Evolutionary conservation across 2,113 vertebrate genomes (phyloP).

Genomic region (Erythrolamprus reginae): DNA sequence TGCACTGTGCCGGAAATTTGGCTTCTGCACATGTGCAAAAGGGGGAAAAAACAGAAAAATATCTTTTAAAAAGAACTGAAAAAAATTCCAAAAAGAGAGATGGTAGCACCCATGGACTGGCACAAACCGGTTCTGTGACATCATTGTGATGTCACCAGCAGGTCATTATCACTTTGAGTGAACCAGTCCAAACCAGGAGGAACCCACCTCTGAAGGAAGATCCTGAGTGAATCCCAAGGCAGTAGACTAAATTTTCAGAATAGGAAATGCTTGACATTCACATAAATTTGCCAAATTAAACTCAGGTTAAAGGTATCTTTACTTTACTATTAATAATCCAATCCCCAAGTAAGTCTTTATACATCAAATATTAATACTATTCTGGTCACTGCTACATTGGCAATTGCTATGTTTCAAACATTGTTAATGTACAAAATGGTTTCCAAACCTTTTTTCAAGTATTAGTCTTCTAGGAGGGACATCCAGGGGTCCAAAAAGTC

Average conservation of each 20-base stretch:
- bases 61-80: no score
- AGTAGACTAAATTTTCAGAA: not conserved
- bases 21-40: no score
- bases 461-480: not conserved
- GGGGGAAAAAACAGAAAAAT: no score
- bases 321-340: not conserved
- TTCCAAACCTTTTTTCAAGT: not conserved
- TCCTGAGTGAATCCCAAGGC: not conserved
- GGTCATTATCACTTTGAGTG: no score
- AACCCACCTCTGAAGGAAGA: not conserved
- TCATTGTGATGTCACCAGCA: no score
- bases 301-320: not conserved
- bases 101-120: no score
- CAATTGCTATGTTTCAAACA: not conserved
- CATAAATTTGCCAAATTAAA: not conserved
- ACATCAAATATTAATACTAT: not conserved
- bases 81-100: no score
- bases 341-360: not conserved
- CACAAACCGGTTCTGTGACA: no score
- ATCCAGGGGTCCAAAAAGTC: not conserved
- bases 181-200: no score
- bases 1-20: no score
- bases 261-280: not conserved
- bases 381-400: not conserved
- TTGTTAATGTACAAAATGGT: not conserved